These are phyloP conservation scores for Crotalus viridis DNA, from an alignment of 2,113 vertebrate species.

Conservation along the genomic window DNA sequence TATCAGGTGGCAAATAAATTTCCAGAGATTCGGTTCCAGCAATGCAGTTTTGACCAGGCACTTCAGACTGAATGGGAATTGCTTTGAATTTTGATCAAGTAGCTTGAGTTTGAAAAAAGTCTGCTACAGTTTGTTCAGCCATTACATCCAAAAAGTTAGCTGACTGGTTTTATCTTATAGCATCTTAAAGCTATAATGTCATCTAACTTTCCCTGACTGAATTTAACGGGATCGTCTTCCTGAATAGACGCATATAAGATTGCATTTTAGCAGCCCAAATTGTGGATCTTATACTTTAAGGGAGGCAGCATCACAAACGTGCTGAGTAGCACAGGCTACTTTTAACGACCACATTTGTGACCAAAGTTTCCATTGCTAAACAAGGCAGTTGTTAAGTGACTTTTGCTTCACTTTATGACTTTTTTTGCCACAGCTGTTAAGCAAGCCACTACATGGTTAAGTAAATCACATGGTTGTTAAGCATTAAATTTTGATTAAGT, in stretches of 20 bases:
- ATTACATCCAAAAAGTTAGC: neutral
- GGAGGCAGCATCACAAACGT: neutral
- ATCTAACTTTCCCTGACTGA: neutral
- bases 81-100: neutral
- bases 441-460: too few species aligned
- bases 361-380: too few species aligned
- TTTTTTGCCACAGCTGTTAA: too few species aligned
- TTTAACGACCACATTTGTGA: too few species aligned
- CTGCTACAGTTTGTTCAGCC: neutral
- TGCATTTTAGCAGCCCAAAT: neutral
- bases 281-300: neutral
- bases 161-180: neutral
- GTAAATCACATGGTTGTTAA: neutral
- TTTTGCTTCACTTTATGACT: too few species aligned
- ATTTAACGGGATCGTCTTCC: neutral
- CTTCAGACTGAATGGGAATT: neutral
- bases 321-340: neutral
- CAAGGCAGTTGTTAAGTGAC: too few species aligned
- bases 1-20: neutral
- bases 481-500: neutral
- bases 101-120: neutral
- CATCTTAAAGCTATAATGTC: neutral
- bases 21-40: neutral
- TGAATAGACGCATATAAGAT: neutral
- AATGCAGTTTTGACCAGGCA: neutral